Evolutionary conservation across 2,888 invertebrate genomes (phyloP), one percentile per base, ranked within the genome.

Genomic region (Alcis repandata): DNA sequence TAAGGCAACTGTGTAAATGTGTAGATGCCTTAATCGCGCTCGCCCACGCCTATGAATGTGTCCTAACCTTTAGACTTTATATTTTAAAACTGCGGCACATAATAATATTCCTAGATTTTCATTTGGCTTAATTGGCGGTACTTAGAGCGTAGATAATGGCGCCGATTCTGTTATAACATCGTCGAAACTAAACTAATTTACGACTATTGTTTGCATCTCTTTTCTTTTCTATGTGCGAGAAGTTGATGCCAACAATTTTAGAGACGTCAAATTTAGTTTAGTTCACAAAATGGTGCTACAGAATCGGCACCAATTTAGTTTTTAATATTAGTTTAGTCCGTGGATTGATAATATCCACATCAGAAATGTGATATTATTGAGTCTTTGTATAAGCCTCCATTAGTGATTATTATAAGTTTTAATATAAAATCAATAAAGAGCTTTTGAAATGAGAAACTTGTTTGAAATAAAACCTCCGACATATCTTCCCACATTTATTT

Each of bases 331-430:
- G 73, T 70, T 79, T 90, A 90, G 87, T 85, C 58, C 83, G 91
- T 92, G 92, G 92, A 91, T 92, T 89, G 70, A 93, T 95, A 95
- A 95, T 95, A 95, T 95, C 95, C 95, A 95, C 95, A 95, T 95
- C 88, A 95, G 95, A 95, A 95, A 95, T 95, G 95, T 95, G 95
- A 95, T 95, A 95, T 95, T 95, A 95, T 94, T 93, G 92, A 93
- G 93, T 94, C 93, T 93, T 92, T 89, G 88, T 92, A 92, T 91
- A 89, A 91, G 90, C 83, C 79, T 89, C 83, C 76, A 76, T 88
- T 91, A 91, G 87, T 79, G 77, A 79, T 77, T 78, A 79, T 76
- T 77, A 75, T 80, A 82, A 83, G 75, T 78, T 86, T 85, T 84
- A 85, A 77, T 84, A 84, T 76, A 85, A 82, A 81, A 59, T 62